Evolutionary conservation across 2,888 invertebrate genomes (phyloP).

Genomic region (Tineola bisselliella): DNA sequence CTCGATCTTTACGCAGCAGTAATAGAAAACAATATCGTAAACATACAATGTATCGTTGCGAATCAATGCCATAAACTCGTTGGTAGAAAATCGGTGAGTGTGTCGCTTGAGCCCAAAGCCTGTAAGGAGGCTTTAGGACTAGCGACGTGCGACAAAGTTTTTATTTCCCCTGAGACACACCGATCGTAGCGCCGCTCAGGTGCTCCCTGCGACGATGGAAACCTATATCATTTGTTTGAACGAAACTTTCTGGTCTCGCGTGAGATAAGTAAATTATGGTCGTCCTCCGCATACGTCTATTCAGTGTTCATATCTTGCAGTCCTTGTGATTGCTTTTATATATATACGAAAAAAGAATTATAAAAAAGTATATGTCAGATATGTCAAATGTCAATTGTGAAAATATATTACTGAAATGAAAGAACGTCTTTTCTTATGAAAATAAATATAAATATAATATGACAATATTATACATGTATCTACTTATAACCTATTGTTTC

Average conservation of each 20-base stretch:
- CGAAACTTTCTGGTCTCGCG: constrained; percentile 62
- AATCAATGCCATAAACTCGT: constrained; percentile 60
- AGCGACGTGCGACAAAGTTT: constrained; percentile 67
- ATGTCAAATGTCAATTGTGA: too few species aligned
- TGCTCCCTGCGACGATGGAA: constrained; percentile 56
- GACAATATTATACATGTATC: too few species aligned
- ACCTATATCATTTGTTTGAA: constrained; percentile 68
- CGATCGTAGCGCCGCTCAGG: constrained; percentile 63
- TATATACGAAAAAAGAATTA: too few species aligned
- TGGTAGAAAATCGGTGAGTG: constrained; percentile 55
- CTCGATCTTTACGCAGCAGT: constrained; percentile 31
- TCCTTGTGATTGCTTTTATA: not conserved
- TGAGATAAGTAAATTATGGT: constrained; percentile 65
- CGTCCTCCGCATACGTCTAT: constrained; percentile 48
- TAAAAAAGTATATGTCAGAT: too few species aligned
- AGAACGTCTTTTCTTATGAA: too few species aligned
- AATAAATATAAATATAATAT: too few species aligned
- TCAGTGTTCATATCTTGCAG: constrained; percentile 31
- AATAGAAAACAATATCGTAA: constrained; percentile 59
- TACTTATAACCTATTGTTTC: too few species aligned
- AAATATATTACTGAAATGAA: too few species aligned
- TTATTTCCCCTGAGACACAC: constrained; percentile 65
- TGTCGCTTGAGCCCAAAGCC: constrained; percentile 43
- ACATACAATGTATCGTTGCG: constrained; percentile 48
- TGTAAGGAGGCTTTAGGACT: constrained; percentile 62